A percentile compares a stretch with the other conserved stretches of the same genome.
Conservation (phyloP, 2,113 vertebrate genomes). For the Aramus guarauna region DNA sequence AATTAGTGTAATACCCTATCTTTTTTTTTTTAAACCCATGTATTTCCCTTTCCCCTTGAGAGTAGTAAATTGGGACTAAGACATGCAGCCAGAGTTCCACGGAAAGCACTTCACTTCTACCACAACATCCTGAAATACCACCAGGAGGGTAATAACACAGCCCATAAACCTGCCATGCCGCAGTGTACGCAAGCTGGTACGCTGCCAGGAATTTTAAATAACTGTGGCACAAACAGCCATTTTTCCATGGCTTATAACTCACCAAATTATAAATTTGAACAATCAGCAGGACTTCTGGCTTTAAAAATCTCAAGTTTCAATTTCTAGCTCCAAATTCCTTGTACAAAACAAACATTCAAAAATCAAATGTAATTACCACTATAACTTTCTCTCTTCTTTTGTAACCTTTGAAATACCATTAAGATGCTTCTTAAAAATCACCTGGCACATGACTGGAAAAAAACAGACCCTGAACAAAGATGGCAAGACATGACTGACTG, state of each 20-base stretch:
- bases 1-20: neutral
- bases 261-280: neutral
- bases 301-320: neutral
- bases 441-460: neutral
- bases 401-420: neutral
- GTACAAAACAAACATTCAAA: neutral
- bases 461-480: neutral
- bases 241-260: neutral
- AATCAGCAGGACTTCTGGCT: neutral
- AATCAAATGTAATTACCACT: neutral
- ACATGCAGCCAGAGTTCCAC: neutral
- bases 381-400: neutral
- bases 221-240: neutral
- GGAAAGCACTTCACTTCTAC: neutral
- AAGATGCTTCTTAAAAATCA: neutral
- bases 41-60: neutral
- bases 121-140: conserved; percentile 15
- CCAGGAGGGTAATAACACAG: neutral
- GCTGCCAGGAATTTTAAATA: neutral
- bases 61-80: neutral
- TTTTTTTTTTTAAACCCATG: neutral
- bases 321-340: neutral
- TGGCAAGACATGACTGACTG: neutral
- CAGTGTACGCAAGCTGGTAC: neutral
- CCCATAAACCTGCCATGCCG: neutral